A percentile compares a stretch with the other conserved stretches of the same genome.
phyloP scores from a whole-genome alignment of 2,797 vertebrate species.

The Bothrops alternatus region DNA sequence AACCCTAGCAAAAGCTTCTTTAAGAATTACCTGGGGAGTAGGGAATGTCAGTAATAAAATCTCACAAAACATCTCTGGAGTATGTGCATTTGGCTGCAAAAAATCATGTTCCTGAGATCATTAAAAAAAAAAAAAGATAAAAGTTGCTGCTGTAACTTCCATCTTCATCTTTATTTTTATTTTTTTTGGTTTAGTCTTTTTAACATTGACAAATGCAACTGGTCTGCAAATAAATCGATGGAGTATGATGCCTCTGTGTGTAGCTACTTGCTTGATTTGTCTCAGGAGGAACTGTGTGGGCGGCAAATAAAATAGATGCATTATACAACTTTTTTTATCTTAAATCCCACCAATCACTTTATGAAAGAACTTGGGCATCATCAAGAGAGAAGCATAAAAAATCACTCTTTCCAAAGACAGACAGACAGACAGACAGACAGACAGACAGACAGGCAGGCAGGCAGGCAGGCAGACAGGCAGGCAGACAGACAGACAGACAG shows the following conservation, averaged over 20 bases:
- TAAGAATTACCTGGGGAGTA: background rate
- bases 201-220: background rate
- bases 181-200: background rate
- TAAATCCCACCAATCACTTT: background rate
- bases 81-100: background rate
- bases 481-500: fast-evolving
- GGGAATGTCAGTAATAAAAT: background rate
- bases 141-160: background rate
- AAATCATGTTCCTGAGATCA: background rate
- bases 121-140: background rate
- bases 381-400: background rate
- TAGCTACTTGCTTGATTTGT: background rate
- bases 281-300: background rate
- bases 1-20: background rate
- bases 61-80: background rate
- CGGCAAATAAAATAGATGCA: background rate
- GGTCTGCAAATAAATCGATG: background rate
- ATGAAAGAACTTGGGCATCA: background rate
- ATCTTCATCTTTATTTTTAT: background rate
- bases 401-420: background rate
- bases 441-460: fast-evolving
- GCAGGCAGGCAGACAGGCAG: background rate
- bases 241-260: background rate
- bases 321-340: background rate
- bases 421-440: background rate